A percentile compares a stretch with the other conserved stretches of the same genome.
Conservation (phyloP, 2,113 vertebrate genomes). For the Pterocles burchelli region DNA sequence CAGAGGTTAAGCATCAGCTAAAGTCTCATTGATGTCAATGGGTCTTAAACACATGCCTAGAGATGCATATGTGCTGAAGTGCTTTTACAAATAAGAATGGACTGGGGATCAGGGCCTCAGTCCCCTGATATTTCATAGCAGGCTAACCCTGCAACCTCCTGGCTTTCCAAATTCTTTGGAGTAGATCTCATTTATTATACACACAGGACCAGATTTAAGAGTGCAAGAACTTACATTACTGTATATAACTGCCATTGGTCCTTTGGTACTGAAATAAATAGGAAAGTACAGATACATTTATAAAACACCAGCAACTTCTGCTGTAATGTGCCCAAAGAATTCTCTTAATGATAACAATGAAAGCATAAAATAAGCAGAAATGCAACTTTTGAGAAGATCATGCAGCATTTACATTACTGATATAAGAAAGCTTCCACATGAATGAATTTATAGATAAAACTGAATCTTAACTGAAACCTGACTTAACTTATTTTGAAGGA, state of each 20-base stretch:
- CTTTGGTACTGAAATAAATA: slow-evolving; percentile 8
- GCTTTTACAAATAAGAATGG: slow-evolving; percentile 63
- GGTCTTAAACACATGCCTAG: slow-evolving; percentile 67
- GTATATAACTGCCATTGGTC: slow-evolving; percentile 26
- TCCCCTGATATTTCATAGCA: slow-evolving; percentile 57
- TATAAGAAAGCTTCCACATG: not conserved
- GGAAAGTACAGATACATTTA: not conserved
- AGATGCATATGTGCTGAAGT: slow-evolving; percentile 68
- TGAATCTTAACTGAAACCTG: not conserved
- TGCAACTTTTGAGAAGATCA: not conserved
- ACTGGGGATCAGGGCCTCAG: slow-evolving; percentile 64
- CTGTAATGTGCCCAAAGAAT: not conserved
- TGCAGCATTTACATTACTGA: not conserved
- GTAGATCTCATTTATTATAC: slow-evolving; percentile 69
- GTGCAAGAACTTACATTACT: slow-evolving; percentile 38
- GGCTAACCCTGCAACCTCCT: slow-evolving; percentile 63
- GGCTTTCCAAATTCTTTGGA: slow-evolving; percentile 64
- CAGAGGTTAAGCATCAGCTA: slow-evolving; percentile 68
- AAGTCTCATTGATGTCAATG: slow-evolving; percentile 67
- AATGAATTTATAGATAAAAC: not conserved
- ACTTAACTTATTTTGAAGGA: not conserved
- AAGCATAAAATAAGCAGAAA: not conserved
- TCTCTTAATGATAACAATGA: not conserved
- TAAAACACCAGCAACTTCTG: not conserved
- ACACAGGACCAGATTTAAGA: slow-evolving; percentile 38